Conservation (phyloP, 2,797 vertebrate species). For the Bufotes viridis region DNA sequence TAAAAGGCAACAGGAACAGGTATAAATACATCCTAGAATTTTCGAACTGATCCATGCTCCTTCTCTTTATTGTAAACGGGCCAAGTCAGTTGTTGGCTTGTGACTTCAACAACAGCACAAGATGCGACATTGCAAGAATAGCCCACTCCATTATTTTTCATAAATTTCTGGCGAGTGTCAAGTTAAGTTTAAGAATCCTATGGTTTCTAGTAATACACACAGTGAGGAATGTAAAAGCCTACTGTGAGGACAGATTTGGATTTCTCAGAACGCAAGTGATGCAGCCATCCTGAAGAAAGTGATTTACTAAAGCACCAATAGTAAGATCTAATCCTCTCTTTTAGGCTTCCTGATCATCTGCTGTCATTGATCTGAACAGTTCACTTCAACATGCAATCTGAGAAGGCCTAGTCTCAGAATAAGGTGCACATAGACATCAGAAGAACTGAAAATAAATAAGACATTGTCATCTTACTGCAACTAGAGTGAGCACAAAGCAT, state of each 20-base stretch:
- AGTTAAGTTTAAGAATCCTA: background rate
- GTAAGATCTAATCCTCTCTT: conserved; percentile 27
- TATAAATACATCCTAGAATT: background rate
- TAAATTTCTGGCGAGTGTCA: background rate
- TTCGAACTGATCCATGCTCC: background rate
- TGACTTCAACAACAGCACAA: background rate
- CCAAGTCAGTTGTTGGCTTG: background rate
- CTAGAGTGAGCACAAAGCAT: background rate
- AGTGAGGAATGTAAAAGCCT: conserved; percentile 40
- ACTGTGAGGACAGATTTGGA: conserved; percentile 47
- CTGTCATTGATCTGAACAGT: conserved; percentile 37
- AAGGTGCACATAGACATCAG: background rate
- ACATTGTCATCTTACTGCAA: background rate
- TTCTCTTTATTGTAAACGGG: background rate
- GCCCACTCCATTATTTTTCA: background rate
- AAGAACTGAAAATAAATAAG: background rate
- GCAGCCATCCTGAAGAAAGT: background rate
- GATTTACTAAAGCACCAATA: conserved; percentile 48
- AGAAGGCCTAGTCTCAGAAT: background rate
- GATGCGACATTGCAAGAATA: background rate
- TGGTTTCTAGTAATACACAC: background rate
- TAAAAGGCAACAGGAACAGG: background rate
- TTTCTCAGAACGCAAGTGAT: conserved; percentile 37
- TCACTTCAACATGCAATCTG: background rate
- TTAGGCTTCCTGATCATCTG: conserved; percentile 27